Percentiles rank a stretch among this genome's conserved stretches.
phyloP scores from a whole-genome alignment of 1,140 invertebrate genomes.

The Bombyx mori region DNA sequence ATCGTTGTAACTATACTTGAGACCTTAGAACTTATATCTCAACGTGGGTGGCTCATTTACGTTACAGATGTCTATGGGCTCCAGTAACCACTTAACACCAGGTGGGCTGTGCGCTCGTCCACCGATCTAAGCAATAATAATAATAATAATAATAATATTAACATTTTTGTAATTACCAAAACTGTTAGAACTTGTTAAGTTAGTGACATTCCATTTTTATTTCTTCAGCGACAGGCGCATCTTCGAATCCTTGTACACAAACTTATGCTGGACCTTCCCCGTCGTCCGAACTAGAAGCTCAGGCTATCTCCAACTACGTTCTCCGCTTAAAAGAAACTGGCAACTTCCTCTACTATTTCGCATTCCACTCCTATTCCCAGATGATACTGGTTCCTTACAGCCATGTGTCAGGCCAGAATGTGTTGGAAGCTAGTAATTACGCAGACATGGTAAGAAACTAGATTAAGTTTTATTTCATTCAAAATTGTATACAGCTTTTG shows the following conservation, averaged over 20 bases:
- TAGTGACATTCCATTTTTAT: not conserved
- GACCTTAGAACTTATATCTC: no score
- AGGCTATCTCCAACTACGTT: constrained; percentile 72
- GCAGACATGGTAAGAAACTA: constrained; percentile 70
- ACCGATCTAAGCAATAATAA: no score
- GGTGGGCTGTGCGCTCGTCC: no score
- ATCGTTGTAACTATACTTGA: no score
- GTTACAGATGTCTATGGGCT: no score
- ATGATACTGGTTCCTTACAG: constrained; percentile 81
- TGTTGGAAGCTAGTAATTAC: constrained; percentile 74
- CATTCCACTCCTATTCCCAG: constrained; percentile 85
- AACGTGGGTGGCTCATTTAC: no score
- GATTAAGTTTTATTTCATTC: no score
- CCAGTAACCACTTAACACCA: no score
- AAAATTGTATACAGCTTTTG: no score
- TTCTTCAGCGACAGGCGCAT: constrained; percentile 75
- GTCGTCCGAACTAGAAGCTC: constrained; percentile 93
- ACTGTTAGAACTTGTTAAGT: no score
- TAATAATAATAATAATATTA: no score
- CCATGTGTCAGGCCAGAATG: constrained; percentile 58
- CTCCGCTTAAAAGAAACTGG: constrained; percentile 28
- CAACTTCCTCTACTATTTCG: constrained; percentile 63
- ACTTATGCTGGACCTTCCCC: constrained; percentile 85
- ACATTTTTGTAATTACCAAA: no score
- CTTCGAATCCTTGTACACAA: constrained; percentile 87